Percentiles rank a stretch among this genome's conserved stretches.
Conservation (phyloP, 2,797 vertebrate genomes). For the Mormyrus proboscirostris region DNA sequence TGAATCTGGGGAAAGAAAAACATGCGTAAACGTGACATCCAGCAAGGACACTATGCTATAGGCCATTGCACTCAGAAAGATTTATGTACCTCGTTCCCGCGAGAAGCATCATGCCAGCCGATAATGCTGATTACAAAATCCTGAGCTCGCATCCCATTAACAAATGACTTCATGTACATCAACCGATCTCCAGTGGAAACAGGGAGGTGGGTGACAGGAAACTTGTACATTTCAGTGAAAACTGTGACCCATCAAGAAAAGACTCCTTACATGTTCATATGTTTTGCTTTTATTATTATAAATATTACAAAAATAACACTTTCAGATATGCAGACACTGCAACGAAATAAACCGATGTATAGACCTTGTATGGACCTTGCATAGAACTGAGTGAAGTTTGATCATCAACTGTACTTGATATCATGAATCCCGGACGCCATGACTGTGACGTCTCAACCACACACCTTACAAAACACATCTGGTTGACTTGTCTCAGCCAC, state of each 20-base stretch:
- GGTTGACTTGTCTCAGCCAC: not conserved
- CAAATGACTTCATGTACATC: not conserved
- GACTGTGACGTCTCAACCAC: not conserved
- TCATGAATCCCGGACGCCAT: not conserved
- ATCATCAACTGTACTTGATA: not conserved
- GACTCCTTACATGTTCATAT: not conserved
- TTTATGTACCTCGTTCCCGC: not conserved
- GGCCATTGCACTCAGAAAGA: not conserved
- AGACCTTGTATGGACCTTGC: not conserved
- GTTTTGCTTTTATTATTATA: not conserved
- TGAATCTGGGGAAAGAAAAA: constrained; percentile 70
- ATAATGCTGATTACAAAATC: not conserved
- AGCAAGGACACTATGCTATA: not conserved
- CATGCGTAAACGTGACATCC: not conserved
- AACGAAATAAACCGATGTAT: not conserved
- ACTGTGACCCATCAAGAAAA: not conserved
- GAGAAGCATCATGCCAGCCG: not conserved
- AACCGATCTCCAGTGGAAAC: not conserved
- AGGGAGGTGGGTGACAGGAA: not conserved
- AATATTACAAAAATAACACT: not conserved
- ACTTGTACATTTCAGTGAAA: not conserved
- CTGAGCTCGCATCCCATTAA: not conserved
- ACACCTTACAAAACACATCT: not conserved
- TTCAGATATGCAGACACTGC: not conserved
- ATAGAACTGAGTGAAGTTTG: not conserved